Evolutionary conservation across 2,888 invertebrate genomes (phyloP).

Genomic region (Eupithecia subumbrata): DNA sequence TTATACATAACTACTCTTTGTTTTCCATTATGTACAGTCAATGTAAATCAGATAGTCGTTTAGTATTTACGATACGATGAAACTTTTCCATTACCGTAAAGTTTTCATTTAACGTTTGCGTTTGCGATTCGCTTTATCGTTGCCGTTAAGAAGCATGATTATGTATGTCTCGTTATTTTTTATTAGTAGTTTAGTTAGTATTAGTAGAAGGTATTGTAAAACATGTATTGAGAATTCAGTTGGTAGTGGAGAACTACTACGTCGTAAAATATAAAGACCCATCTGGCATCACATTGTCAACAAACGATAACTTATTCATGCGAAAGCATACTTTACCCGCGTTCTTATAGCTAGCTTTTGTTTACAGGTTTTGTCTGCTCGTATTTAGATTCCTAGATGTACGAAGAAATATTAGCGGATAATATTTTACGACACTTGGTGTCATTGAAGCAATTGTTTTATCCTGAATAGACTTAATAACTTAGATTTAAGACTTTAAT

Average conservation of each 20-base stretch:
- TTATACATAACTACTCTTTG: constrained; percentile 37
- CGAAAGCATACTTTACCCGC: constrained; percentile 10
- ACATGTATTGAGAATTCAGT: neutral
- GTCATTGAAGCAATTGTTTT: no score
- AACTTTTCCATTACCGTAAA: constrained; percentile 9
- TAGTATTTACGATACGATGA: constrained; percentile 14
- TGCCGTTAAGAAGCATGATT: neutral
- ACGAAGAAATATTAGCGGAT: neutral
- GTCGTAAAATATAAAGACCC: constrained; percentile 21
- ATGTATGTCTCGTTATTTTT: neutral
- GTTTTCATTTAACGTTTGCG: constrained; percentile 3
- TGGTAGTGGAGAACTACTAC: neutral
- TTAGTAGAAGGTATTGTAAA: neutral
- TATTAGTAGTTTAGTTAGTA: neutral
- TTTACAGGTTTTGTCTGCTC: neutral
- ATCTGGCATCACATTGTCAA: constrained; percentile 24
- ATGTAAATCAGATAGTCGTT: constrained; percentile 15
- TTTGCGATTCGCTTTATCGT: constrained; percentile 12
- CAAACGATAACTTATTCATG: constrained; percentile 26
- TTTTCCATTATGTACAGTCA: constrained; percentile 32
- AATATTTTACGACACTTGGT: no score
- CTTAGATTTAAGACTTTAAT: no score
- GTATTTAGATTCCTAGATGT: neutral
- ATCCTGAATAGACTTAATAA: no score
- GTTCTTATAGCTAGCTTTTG: neutral